Conservation (phyloP, 2,888 invertebrate species). For the Siphonodentalium dalli region DNA sequence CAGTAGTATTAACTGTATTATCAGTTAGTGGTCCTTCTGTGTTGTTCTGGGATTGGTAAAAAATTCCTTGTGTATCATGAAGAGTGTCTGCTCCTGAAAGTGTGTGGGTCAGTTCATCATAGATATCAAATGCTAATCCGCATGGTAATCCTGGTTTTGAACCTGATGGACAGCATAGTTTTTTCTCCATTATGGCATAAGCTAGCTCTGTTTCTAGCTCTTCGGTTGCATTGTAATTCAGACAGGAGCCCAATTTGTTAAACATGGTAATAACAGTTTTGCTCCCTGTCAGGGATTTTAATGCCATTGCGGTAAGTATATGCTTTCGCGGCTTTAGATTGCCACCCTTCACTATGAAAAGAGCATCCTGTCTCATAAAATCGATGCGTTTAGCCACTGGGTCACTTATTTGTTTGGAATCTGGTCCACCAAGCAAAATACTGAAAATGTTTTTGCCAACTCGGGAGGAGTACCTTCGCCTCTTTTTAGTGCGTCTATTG, state of each 20-base stretch:
- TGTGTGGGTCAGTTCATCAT: slow-evolving; percentile 26
- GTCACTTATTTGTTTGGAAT: background rate
- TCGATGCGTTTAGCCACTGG: slow-evolving; percentile 4
- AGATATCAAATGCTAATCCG: slow-evolving; percentile 26
- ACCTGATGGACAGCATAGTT: slow-evolving; percentile 14
- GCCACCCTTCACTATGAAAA: slow-evolving; percentile 9
- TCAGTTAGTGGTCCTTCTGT: too few species aligned
- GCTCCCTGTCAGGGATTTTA: slow-evolving; percentile 23
- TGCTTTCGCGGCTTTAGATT: slow-evolving; percentile 24
- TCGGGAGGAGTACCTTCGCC: too few species aligned
- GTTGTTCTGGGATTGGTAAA: slow-evolving; percentile 22
- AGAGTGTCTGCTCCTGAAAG: slow-evolving; percentile 24
- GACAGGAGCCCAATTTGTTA: slow-evolving; percentile 20
- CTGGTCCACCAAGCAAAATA: background rate
- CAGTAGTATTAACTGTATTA: too few species aligned
- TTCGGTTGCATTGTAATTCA: slow-evolving; percentile 21
- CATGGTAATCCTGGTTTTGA: slow-evolving; percentile 12
- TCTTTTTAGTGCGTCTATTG: too few species aligned
- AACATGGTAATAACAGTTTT: slow-evolving; percentile 20
- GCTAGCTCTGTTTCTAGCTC: slow-evolving; percentile 25
- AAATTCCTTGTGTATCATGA: slow-evolving; percentile 27
- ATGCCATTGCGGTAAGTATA: slow-evolving; percentile 13
- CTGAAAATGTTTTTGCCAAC: slow-evolving; percentile 5
- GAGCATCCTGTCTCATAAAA: slow-evolving; percentile 5
- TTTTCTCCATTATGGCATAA: slow-evolving; percentile 1